Base-by-base conservation (phyloP, 2,797 vertebrate species). In the Sandelia bainsii region DNA sequence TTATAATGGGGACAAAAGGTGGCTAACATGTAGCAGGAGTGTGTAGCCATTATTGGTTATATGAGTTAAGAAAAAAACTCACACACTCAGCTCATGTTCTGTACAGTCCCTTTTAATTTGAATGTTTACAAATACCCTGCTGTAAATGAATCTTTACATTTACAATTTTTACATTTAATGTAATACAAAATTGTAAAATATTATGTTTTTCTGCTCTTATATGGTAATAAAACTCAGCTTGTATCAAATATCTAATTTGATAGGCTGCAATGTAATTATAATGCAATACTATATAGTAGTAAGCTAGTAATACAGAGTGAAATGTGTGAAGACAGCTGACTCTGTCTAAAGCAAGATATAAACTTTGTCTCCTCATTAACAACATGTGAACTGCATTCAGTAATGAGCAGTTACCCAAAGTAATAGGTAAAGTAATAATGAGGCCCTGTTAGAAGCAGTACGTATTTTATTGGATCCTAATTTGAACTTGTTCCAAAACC, bases 361-460 rank as follows among this genome's bases (percentile, higher is more conserved):
- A 79, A 82, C 59, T 71, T 40, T 58, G 62, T 82, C 60, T 71
- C 61, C 79, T 89, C 81, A 88, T 91, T 90, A 85, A 64, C 80
- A 88, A 76, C 84, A 91, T 42, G 69, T 80, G 75, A 86, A 67
- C 51, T 69, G 66, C 56, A 34, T 69, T 63, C 68, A 68, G 78
- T 90, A 89, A 91, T 83, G 81, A 89, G 82, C 81, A 79, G 45
- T 62, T 82, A 57, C 81, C 79, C 51, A 54, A 80, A 57, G 69
- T 40, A 82, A 82, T 44, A 76, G 82, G 68, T 72, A 82, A 56
- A 68, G 77, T 63, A 78, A 80, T 73, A 64, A 66, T 32, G 51
- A 73, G 53, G 66, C 77, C 51, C 53, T 37, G 77, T 73, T 52
- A 79, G 72, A 75, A 46, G 59, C 14, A 10, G 72, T 69, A 73